phyloP scores from a whole-genome alignment of 2,113 vertebrate genomes.

The Ariopsis seemanni region DNA sequence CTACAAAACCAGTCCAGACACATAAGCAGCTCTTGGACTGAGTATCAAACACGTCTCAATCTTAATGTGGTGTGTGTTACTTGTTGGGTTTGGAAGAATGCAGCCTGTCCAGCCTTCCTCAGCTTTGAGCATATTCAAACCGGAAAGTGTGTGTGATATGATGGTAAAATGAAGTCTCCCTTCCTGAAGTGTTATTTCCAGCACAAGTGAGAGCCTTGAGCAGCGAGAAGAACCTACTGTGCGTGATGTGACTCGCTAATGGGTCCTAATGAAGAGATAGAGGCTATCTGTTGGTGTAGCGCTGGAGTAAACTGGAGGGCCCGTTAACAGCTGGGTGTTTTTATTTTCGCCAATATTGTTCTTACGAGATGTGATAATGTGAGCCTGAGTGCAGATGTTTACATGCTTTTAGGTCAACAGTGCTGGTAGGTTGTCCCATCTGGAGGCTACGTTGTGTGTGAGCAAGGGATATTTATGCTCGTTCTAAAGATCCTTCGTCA shows the following conservation, averaged over 20 bases:
- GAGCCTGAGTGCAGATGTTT: conserved; percentile 40
- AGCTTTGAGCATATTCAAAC: conserved; percentile 9
- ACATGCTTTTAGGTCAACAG: conserved; percentile 43
- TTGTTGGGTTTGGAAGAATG: not conserved
- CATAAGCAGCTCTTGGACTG: conserved; percentile 1
- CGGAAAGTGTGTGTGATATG: not conserved
- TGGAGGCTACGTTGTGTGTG: conserved; percentile 25
- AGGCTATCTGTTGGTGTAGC: conserved; percentile 21
- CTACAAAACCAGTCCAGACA: conserved; percentile 34
- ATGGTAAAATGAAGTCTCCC: not conserved
- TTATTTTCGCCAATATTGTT: conserved; percentile 38
- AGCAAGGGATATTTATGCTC: conserved; percentile 55
- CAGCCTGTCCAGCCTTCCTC: conserved; percentile 2
- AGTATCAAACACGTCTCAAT: conserved; percentile 38
- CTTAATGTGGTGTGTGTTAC: not conserved
- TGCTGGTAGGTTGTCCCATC: conserved; percentile 38
- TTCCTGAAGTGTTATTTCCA: conserved; percentile 9
- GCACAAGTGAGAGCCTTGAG: not conserved
- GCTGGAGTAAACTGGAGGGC: conserved; percentile 22
- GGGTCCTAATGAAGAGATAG: conserved; percentile 29
- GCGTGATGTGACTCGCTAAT: conserved; percentile 25
- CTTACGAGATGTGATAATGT: conserved; percentile 38
- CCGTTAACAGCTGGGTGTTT: not conserved
- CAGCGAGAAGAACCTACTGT: conserved; percentile 15
- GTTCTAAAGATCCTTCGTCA: conserved; percentile 44